Base-by-base conservation (phyloP, 2,888 invertebrate species). In the Toxonevra muliebris region DNA sequence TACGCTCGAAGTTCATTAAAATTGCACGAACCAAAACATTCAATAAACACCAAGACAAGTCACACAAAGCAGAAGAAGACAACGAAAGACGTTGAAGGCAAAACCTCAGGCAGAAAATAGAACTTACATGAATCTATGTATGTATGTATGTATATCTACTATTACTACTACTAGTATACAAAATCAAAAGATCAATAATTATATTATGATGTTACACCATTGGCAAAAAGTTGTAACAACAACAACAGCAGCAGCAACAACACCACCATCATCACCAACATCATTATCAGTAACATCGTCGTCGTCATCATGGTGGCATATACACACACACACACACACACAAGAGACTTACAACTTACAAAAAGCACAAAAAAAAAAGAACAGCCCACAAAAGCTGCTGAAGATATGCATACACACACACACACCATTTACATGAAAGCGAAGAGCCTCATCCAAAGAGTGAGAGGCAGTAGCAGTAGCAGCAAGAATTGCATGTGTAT, bases 151-250 rank as follows among this genome's bases (percentile, higher is more conserved):
- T 40, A n/a, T n/a, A n/a, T n/a, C n/a, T n/a, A n/a, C n/a, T n/a
- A n/a, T n/a, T n/a, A n/a, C n/a, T n/a, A 20, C 53, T 53, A 67
- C 67, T 69, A 68, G 63, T 62, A 61, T 64, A 72, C 74, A 75
- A 77, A 76, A 79, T 79, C 80, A 81, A 79, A 76, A 80, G 80
- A 80, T 80, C 81, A 80, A 81, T 80, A 80, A 80, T 79, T 81
- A 77, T 58, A 30, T 30, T 45, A 45, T 55, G 57, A 48, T 64
- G 64, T 64, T 64, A 55, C 57, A 57, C 45, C 64, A 60, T 65
- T 60, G 60, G 59, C 59, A 59, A 59, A 30, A 58, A 64, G 64
- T 57, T 57, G 40, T 40, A 30, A 30, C 30, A 30, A 30, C 30
- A 30, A 30, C 30, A 30, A 30, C 30, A 30, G 30, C 30, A 30